These are phyloP conservation scores for Dolomedes plantarius DNA, from an alignment of 2,888 invertebrate genomes.

Conservation along the genomic window DNA sequence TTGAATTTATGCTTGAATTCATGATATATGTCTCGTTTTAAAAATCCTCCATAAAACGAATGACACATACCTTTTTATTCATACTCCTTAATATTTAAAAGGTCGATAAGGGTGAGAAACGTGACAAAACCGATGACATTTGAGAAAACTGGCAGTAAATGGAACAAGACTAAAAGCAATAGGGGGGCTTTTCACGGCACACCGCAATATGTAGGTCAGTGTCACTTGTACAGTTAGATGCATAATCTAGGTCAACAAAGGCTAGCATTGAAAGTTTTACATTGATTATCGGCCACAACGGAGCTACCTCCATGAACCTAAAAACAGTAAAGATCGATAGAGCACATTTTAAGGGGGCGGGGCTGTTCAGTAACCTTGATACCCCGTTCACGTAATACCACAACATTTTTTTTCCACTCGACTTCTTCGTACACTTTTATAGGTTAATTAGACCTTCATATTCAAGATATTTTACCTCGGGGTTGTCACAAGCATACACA, in stretches of 20 bases:
- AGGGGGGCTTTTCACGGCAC: too few relatives aligned
- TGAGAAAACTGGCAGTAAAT: too few relatives aligned
- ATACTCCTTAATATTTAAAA: too few relatives aligned
- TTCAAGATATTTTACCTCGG: too few relatives aligned
- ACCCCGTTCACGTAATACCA: background rate
- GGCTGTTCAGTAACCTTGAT: background rate
- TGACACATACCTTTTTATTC: too few relatives aligned
- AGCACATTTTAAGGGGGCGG: background rate
- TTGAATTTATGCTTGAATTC: too few relatives aligned
- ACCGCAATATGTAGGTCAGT: background rate
- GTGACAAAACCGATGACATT: too few relatives aligned
- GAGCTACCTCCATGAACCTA: background rate
- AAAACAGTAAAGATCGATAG: background rate
- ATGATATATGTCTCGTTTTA: too few relatives aligned
- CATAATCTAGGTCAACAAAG: background rate
- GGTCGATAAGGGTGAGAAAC: too few relatives aligned
- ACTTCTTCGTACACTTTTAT: background rate
- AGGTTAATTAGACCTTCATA: background rate
- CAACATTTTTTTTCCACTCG: background rate
- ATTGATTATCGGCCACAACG: background rate
- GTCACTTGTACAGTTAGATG: background rate
- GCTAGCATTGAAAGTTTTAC: background rate
- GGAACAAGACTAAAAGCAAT: too few relatives aligned
- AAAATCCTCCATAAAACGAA: too few relatives aligned
- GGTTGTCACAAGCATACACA: too few relatives aligned